Evolutionary conservation across 2,888 invertebrate species (phyloP), one percentile per base, ranked within the genome.

Genomic region (Labia minor): DNA sequence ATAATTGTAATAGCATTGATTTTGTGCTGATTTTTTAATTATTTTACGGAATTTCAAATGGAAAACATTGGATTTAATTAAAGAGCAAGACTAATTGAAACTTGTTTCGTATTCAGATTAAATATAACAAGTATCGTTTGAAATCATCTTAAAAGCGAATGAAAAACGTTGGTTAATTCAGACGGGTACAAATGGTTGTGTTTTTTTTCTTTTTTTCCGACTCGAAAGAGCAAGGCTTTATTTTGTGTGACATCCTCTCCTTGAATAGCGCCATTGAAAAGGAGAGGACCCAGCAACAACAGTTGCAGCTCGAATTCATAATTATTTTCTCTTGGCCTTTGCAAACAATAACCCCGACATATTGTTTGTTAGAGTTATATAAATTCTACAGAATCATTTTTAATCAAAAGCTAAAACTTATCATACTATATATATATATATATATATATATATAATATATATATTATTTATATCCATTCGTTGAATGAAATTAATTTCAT

Each of bases 111-210:
- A 49, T 49, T 14, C 49, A 49, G 49, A 49, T 49, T 49, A 11
- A 49, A 49, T 49, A 49, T 49, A n/a, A 49, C 49, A 49, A 49
- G 49, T 49, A 49, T 49, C 49, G 49, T 49, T 49, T 49, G 49
- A 49, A 49, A 49, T 49, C 49, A 49, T 49, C 49, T 49, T 49
- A 49, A 49, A 49, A 49, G 49, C 49, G 16, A 49, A 49, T 49
- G 49, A 49, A 49, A 49, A 49, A 49, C 49, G 16, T 49, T 49
- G 8, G 49, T 16, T 49, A 49, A 49, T 49, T 49, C 16, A 49
- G 49, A 49, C 16, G 49, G 49, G 16, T 49, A 49, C 49, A 49
- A 49, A 49, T 49, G 49, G 49, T 14, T 49, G 49, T 49, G 3
- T 49, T 49, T 49, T 49, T 49, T 49, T 49, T 49, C 14, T 16